Percentiles rank a stretch among this genome's conserved stretches.
Conservation (phyloP, 2,888 invertebrate species). For the Amiota communis region DNA sequence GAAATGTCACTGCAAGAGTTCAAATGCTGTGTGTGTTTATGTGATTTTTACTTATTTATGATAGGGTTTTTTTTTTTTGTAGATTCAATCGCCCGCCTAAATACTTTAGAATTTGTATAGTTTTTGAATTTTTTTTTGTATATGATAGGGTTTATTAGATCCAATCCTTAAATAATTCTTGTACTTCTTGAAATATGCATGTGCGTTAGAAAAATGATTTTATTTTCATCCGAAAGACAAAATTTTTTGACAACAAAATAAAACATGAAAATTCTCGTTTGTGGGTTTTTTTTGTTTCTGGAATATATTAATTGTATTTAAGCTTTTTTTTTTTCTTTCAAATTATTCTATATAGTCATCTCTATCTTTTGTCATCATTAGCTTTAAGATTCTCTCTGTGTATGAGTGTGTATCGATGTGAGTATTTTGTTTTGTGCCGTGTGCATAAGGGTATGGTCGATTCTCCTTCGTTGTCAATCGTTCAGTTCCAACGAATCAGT, state of each 20-base stretch:
- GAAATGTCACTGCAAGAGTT: no score
- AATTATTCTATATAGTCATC: conserved; percentile 53
- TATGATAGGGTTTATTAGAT: no score
- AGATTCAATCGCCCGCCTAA: no score
- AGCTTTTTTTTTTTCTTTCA: not conserved
- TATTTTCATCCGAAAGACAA: no score
- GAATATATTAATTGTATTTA: not conserved
- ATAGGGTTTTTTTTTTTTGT: no score
- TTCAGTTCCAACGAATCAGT: conserved; percentile 61
- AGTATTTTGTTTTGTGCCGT: conserved; percentile 52
- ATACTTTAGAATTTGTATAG: no score
- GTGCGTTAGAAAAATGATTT: no score
- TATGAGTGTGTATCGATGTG: conserved; percentile 30
- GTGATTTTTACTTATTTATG: no score
- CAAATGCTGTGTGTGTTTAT: no score
- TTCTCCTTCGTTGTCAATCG: conserved; percentile 43
- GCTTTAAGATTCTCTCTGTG: conserved; percentile 44
- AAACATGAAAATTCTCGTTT: not conserved
- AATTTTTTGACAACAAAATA: not conserved
- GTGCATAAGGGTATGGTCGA: conserved; percentile 46
- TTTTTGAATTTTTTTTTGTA: no score
- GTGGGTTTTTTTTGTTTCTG: not conserved
- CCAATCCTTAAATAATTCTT: no score
- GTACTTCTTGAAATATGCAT: no score
- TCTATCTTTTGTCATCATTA: conserved; percentile 42